Evolutionary conservation across 2,797 vertebrate genomes (phyloP), one percentile per base, ranked within the genome.

Genomic region (Chelon labrosus): DNA sequence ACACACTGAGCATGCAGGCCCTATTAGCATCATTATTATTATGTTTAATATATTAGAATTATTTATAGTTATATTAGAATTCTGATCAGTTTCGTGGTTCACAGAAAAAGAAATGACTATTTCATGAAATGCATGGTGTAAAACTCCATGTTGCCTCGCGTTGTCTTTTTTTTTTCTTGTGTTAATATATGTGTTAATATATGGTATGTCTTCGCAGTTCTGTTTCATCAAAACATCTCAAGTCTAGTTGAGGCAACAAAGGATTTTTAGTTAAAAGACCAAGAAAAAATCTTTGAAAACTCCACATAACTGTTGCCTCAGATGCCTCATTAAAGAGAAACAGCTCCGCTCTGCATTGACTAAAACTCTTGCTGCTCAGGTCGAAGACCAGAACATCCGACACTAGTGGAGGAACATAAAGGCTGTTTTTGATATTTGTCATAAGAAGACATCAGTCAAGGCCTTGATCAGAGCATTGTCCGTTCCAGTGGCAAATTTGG

Each of bases 291-390:
- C 9, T 44, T 41, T 41, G 5, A 31, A 62, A 37, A n/a, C 14
- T 1, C 51, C 41, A 39, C 16, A 17, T 51, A 50, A 19, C 14
- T 6, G 35, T 20, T 35, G 27, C 41, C 56, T 35, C 17, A 17
- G 25, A 13, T n/a, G 42, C 52, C 60, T 69, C 46, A 39, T 75
- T 52, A 64, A 19, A 58, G 16, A 5, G 19, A 31, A 57, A 38
- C 16, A 38, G 41, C 46, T 52, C 19, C 65, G 16, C 52, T 5
- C 7, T 20, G 20, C n/a, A 13, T 2, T 14, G 3, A 13, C 46
- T 66, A 41, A 60, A 20, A 17, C 19, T 5, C 20, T 8, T 5
- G 19, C 39, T 53, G 27, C 38, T 14, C 19, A 5, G 52, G 35
- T 17, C 42, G 47, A 10, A 27, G 10, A 38, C 42, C 51, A 20